Conservation (phyloP, 2,888 invertebrate species). For the Congeria kusceri region DNA sequence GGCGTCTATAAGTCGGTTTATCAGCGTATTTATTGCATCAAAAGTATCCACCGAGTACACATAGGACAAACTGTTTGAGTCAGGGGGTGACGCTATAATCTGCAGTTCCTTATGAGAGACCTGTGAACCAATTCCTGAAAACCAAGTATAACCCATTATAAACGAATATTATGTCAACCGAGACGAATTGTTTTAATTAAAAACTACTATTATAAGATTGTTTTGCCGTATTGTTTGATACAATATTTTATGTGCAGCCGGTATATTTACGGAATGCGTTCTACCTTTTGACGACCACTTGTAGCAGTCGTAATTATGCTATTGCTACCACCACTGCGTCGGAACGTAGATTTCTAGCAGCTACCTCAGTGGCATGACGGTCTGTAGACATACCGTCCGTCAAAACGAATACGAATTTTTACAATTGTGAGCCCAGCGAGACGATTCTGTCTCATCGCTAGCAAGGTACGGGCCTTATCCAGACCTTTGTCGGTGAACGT, state of each 20-base stretch:
- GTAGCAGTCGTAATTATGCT: background rate
- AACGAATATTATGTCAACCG: too few relatives aligned
- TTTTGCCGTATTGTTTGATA: too few relatives aligned
- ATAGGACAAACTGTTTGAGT: background rate
- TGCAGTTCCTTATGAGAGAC: constrained; percentile 10
- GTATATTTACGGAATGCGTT: too few relatives aligned
- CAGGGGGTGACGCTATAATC: constrained; percentile 6
- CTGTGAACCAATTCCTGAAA: constrained; percentile 3
- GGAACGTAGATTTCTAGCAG: background rate
- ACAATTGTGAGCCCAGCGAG: constrained; percentile 12
- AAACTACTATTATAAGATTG: too few relatives aligned
- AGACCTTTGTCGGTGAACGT: constrained; percentile 28
- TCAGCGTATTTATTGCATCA: constrained; percentile 4
- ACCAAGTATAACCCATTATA: too few relatives aligned
- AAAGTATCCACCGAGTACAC: constrained; percentile 18
- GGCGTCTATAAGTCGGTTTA: constrained; percentile 11
- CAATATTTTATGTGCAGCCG: too few relatives aligned
- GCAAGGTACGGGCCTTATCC: background rate
- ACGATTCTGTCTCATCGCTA: constrained; percentile 2
- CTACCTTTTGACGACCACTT: background rate
- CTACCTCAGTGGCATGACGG: background rate
- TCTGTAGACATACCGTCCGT: constrained; percentile 21
- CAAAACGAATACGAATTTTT: constrained; percentile 16
- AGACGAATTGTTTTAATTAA: too few relatives aligned
- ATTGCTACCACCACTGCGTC: background rate